Base-by-base conservation (phyloP, 2,888 invertebrate species). In the Gandaritis pyraliata region DNA sequence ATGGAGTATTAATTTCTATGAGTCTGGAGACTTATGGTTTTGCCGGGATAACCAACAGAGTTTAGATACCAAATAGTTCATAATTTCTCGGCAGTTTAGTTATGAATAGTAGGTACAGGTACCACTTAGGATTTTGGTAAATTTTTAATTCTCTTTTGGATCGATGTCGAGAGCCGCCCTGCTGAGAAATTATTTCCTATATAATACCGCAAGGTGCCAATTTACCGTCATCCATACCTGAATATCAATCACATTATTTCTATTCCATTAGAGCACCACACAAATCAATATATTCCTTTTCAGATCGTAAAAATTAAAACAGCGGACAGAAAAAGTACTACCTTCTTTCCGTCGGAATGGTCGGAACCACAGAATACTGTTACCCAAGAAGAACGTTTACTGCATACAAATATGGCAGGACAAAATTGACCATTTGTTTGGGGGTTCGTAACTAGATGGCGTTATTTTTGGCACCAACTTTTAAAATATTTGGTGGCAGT, bases 151-250 rank as follows among this genome's bases (percentile, higher is more conserved):
- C 49, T 41, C 16, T 15, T 30, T 15, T 45, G 43, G 56, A 65
- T 68, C 58, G 62, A 59, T 69, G 52, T 57, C 18, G 29, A 50
- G 54, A 57, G 64, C 33, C 50, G 46, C 57, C 55, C 52, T 23
- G 15, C 23, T 23, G 23, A 23, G 30, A 33, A 48, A 30, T 48
- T 13, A n/a, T n/a, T 29, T 47, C 13, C 11, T 48, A 3, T 48
- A 4, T 5, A n/a, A n/a, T 1, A 23, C 2, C 7, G 12, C 13
- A 5, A 36, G 38, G 46, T 55, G 23, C 13, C 39, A 13, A 39
- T 18, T n/a, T 11, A 11, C 15, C 10, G 8, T 8, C 39, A 39
- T 13, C 23, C 33, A 16, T 60, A 54, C 54, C 49, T 45, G 38
- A 15, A 38, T 18, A 8, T 33, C 48, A 43, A 29, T 49, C 30